Evolutionary conservation across 2,888 invertebrate species (phyloP).

Genomic region (Oeneis ivallda): DNA sequence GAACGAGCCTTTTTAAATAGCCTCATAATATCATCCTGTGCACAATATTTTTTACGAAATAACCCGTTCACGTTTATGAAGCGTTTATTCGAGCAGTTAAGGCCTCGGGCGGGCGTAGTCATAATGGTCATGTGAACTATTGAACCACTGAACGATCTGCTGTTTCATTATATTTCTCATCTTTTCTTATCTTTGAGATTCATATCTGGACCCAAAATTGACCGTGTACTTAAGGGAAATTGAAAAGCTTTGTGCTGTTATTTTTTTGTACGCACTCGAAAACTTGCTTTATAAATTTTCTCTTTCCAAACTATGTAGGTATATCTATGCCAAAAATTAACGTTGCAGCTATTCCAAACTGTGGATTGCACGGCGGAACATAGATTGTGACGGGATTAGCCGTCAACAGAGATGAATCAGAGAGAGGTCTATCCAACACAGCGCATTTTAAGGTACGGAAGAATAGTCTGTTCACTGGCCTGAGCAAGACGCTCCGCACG

Average conservation of each 20-base stretch:
- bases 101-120: not conserved
- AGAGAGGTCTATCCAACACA: no score
- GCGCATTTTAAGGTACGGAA: no score
- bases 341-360: no score
- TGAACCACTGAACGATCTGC: not conserved
- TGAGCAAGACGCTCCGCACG: no score
- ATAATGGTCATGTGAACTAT: conserved; percentile 6
- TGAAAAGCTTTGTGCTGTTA: not conserved
- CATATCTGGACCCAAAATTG: not conserved
- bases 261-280: not conserved
- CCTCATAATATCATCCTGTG: conserved; percentile 2
- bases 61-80: conserved; percentile 23
- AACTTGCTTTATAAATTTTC: not conserved
- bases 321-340: not conserved
- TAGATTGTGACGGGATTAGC: no score
- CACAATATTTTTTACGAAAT: conserved; percentile 11
- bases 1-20: conserved; percentile 12
- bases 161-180: not conserved
- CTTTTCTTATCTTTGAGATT: not conserved
- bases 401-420: no score
- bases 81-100: conserved; percentile 16
- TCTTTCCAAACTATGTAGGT: not conserved
- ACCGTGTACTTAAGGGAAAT: not conserved
- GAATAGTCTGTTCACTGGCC: no score
- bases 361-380: no score